Percentiles rank a stretch among this genome's conserved stretches.
phyloP scores from a whole-genome alignment of 2,113 vertebrate species.

The Cheilinus undulatus region DNA sequence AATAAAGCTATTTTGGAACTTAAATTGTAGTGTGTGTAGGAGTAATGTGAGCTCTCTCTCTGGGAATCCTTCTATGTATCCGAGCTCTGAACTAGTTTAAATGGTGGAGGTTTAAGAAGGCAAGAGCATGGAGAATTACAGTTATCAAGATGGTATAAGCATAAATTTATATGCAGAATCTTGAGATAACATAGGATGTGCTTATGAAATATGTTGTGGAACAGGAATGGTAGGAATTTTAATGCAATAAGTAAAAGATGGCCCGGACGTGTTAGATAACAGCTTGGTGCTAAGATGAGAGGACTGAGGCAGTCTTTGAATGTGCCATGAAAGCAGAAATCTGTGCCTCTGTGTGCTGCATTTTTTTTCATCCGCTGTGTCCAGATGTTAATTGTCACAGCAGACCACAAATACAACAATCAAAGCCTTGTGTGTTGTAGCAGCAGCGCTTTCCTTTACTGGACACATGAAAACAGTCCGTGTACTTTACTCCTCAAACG shows the following conservation, averaged over 20 bases:
- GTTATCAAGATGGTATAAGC: neutral
- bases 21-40: neutral
- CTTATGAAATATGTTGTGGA: neutral
- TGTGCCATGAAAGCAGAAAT: slow-evolving; percentile 49
- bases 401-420: slow-evolving; percentile 52
- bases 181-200: neutral
- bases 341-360: slow-evolving; percentile 12
- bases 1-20: neutral
- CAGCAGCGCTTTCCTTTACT: slow-evolving; percentile 18
- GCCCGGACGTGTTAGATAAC: neutral
- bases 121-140: neutral
- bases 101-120: neutral
- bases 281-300: neutral
- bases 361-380: slow-evolving; percentile 22
- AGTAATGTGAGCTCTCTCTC: neutral
- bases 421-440: slow-evolving; percentile 34
- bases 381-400: slow-evolving; percentile 59
- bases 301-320: slow-evolving; percentile 43
- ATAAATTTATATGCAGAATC: neutral
- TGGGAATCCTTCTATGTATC: neutral
- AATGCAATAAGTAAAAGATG: slow-evolving; percentile 9
- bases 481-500: slow-evolving; percentile 24
- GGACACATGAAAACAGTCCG: slow-evolving; percentile 44
- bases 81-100: neutral
- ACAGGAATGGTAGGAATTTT: neutral